phyloP scores from a whole-genome alignment of 2,888 invertebrate species.

The Bhutanitis thaidina region DNA sequence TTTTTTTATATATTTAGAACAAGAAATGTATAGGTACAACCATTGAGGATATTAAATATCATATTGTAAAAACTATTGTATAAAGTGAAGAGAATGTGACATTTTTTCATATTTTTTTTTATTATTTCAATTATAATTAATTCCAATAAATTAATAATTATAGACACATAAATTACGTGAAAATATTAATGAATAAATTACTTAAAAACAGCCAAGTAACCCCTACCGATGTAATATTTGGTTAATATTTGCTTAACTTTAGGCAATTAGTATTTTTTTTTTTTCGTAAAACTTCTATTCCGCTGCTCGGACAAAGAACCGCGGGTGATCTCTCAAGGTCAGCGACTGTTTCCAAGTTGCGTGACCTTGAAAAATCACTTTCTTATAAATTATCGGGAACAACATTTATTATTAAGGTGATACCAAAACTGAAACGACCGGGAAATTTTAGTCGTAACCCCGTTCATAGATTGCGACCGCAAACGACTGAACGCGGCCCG shows the following conservation, averaged over 20 bases:
- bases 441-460: not conserved
- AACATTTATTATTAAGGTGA: constrained; percentile 69
- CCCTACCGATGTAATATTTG: constrained; percentile 74
- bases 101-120: constrained; percentile 70
- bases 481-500: not conserved
- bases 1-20: constrained; percentile 80
- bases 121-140: constrained; percentile 66
- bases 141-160: constrained; percentile 77
- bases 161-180: constrained; percentile 79
- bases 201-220: constrained; percentile 76
- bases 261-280: constrained; percentile 71
- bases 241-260: constrained; percentile 72
- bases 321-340: constrained; percentile 52
- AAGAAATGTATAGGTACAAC: constrained; percentile 82
- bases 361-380: constrained; percentile 48
- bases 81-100: constrained; percentile 79
- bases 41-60: constrained; percentile 81
- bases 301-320: constrained; percentile 53
- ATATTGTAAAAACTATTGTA: constrained; percentile 81
- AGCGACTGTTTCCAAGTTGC: not conserved
- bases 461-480: not conserved
- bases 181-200: constrained; percentile 75
- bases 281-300: constrained; percentile 55
- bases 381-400: constrained; percentile 74
- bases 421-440: constrained; percentile 51